These are phyloP conservation scores for Melitaea athalia DNA, from an alignment of 2,888 invertebrate species.

Conservation along the genomic window DNA sequence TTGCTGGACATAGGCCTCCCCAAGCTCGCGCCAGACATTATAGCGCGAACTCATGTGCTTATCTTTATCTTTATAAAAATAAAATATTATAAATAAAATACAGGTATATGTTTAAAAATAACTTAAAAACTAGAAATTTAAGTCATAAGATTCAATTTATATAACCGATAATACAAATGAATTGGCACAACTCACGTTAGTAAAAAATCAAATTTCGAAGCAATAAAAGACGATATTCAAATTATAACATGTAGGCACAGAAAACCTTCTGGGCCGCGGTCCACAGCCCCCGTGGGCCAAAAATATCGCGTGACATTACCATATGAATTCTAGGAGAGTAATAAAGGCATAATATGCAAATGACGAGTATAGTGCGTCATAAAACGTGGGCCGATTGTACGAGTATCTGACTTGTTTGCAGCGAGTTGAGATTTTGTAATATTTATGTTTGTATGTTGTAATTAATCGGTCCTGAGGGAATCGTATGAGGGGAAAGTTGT, in stretches of 20 bases:
- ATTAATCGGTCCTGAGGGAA: not conserved
- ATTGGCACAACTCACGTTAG: not conserved
- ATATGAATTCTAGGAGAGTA: slow-evolving; percentile 71
- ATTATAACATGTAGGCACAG: slow-evolving; percentile 39
- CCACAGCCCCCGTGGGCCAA: slow-evolving; percentile 55
- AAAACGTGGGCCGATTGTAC: slow-evolving; percentile 6
- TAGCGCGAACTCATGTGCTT: too few species aligned
- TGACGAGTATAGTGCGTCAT: slow-evolving; percentile 38
- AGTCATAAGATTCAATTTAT: too few species aligned
- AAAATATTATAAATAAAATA: too few species aligned
- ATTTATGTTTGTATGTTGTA: not conserved
- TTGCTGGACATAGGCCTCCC: too few species aligned
- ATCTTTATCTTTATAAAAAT: too few species aligned
- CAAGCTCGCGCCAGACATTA: too few species aligned
- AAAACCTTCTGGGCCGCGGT: slow-evolving; percentile 58
- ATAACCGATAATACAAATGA: not conserved
- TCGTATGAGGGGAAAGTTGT: not conserved
- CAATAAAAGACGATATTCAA: slow-evolving; percentile 32
- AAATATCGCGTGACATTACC: slow-evolving; percentile 66
- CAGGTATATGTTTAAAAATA: too few species aligned
- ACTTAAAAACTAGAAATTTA: too few species aligned
- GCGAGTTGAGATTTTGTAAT: slow-evolving; percentile 8
- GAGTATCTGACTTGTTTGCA: slow-evolving; percentile 1
- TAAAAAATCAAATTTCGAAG: not conserved
- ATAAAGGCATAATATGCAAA: slow-evolving; percentile 79